These are phyloP conservation scores for Borostomias antarcticus DNA, from an alignment of 2,797 vertebrate genomes.

Conservation along the genomic window DNA sequence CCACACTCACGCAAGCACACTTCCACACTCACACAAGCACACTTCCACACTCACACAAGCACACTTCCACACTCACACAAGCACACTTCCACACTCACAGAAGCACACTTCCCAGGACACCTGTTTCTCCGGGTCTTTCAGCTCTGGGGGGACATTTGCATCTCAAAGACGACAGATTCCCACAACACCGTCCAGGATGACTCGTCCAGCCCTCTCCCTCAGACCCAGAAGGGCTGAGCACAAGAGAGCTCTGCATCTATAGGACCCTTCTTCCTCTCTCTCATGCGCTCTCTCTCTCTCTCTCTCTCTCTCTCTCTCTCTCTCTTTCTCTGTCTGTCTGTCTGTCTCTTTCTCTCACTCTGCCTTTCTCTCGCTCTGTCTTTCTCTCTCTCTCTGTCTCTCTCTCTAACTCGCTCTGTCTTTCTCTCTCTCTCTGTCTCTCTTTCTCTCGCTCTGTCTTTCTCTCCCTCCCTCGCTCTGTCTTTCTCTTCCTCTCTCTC, in stretches of 20 bases:
- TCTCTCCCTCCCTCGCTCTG: no score
- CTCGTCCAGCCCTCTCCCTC: conserved; percentile 36
- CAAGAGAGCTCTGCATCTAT: conserved; percentile 36
- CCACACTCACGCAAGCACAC: conserved; percentile 6
- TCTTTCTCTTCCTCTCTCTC: no score
- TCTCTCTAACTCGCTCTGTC: no score
- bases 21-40: conserved; percentile 10
- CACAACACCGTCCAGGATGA: conserved; percentile 53
- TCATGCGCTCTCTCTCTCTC: no score
- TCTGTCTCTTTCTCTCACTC: no score
- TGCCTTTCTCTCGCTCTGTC: no score
- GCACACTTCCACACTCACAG: conserved; percentile 31
- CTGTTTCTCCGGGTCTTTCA: conserved; percentile 78
- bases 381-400: no score
- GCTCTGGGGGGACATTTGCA: conserved; percentile 75
- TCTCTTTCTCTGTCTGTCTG: no score
- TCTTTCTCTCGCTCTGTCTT: no score
- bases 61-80: conserved; percentile 14
- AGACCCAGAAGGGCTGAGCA: conserved; percentile 44
- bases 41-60: conserved; percentile 21
- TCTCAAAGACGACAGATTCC: conserved; percentile 74
- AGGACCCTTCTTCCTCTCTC: conserved; percentile 51
- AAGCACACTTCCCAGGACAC: conserved; percentile 75
- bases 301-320: no score
- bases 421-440: no score